Conservation (phyloP, 1,140 invertebrate genomes). For the Polypedilum vanderplanki region DNA sequence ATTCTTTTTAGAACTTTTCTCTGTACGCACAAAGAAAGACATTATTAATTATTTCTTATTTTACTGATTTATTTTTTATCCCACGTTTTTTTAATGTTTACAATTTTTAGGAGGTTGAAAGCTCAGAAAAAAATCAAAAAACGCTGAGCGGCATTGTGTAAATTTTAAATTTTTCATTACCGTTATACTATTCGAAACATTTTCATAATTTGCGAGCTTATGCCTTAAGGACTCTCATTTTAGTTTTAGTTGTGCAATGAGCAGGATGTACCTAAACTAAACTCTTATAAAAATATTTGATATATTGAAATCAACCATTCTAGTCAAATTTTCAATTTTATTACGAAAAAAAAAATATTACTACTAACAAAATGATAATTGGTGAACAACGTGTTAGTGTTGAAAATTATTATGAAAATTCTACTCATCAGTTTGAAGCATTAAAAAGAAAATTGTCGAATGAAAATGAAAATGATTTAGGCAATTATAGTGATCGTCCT, state of each 20-base stretch:
- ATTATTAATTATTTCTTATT: conserved; percentile 37
- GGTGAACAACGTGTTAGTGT: not conserved
- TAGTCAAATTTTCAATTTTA: not conserved
- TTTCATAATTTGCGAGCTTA: too few relatives aligned
- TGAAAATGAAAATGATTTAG: conserved; percentile 23
- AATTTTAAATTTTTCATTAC: too few relatives aligned
- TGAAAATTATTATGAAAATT: not conserved
- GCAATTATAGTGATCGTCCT: not conserved
- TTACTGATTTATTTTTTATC: too few relatives aligned
- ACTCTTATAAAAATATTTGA: too few relatives aligned
- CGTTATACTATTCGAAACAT: too few relatives aligned
- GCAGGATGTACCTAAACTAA: too few relatives aligned
- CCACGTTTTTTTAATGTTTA: too few relatives aligned
- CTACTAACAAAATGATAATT: conserved; percentile 20
- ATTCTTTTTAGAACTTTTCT: conserved; percentile 46
- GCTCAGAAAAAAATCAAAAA: too few relatives aligned
- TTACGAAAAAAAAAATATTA: not conserved
- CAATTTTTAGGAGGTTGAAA: too few relatives aligned
- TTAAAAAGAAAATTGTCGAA: conserved; percentile 3
- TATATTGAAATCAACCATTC: not conserved
- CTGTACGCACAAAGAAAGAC: conserved; percentile 57
- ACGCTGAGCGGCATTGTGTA: too few relatives aligned
- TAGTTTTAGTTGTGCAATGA: too few relatives aligned
- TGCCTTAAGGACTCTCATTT: too few relatives aligned
- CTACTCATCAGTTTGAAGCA: not conserved